Evolutionary conservation across 2,113 vertebrate genomes (phyloP).

Genomic region (Sclerurus mexicanus): DNA sequence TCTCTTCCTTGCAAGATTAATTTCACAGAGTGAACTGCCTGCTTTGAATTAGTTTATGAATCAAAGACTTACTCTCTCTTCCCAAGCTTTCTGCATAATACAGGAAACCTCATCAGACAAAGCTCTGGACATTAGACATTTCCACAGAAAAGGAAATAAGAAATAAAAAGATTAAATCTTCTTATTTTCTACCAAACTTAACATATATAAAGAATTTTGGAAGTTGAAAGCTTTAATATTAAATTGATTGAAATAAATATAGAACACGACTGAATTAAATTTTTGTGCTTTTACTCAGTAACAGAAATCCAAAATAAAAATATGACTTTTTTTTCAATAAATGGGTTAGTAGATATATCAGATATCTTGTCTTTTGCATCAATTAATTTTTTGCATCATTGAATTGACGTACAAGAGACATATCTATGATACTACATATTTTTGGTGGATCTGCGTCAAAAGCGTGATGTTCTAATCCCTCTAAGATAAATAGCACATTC

Average conservation of each 20-base stretch:
- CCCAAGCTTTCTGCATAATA: not conserved
- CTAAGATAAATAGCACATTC: not conserved
- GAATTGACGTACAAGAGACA: not conserved
- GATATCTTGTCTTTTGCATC: not conserved
- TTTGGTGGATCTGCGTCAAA: not conserved
- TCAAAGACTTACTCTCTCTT: constrained; percentile 16
- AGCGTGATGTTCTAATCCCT: not conserved
- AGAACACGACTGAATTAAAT: not conserved
- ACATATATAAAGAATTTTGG: not conserved
- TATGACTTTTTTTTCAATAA: not conserved
- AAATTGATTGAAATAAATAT: not conserved
- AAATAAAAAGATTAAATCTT: not conserved
- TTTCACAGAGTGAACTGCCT: constrained; percentile 19
- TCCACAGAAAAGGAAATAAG: not conserved
- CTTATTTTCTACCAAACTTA: not conserved
- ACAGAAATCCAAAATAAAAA: not conserved
- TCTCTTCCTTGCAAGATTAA: constrained; percentile 47
- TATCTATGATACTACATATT: not conserved
- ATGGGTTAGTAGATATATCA: not conserved
- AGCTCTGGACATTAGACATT: not conserved
- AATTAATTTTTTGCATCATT: not conserved
- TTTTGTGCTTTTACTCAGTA: not conserved
- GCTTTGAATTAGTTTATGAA: constrained; percentile 39
- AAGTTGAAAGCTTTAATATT: not conserved
- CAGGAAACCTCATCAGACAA: not conserved